These are phyloP conservation scores for Cyphomyrus discorhynchus DNA, from an alignment of 2,113 vertebrate species.

Conservation along the genomic window DNA sequence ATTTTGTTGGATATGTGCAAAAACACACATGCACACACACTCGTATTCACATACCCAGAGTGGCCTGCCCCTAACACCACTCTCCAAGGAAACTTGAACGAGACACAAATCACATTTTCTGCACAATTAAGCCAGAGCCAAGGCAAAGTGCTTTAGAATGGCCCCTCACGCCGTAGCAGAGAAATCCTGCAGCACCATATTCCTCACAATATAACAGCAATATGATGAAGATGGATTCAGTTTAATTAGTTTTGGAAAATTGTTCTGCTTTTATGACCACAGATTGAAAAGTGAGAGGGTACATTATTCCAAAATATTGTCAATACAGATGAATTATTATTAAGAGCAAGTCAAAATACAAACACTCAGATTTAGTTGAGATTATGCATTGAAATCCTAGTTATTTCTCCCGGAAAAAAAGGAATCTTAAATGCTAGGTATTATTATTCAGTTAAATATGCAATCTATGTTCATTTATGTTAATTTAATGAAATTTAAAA, in stretches of 20 bases:
- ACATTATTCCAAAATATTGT: slow-evolving; percentile 45
- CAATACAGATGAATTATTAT: slow-evolving; percentile 38
- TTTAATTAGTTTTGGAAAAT: slow-evolving; percentile 60
- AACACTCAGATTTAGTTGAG: not conserved
- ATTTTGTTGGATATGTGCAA: not conserved
- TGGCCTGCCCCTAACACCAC: slow-evolving; percentile 56
- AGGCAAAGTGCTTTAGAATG: slow-evolving; percentile 59
- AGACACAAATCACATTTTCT: slow-evolving; percentile 74
- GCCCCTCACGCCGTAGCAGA: slow-evolving; percentile 47
- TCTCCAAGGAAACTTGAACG: slow-evolving; percentile 44
- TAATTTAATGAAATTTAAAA: slow-evolving; percentile 32
- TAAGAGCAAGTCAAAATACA: slow-evolving; percentile 20
- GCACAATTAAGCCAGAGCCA: slow-evolving; percentile 68
- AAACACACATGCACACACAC: not conserved
- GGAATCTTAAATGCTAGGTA: not conserved
- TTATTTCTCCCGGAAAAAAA: not conserved
- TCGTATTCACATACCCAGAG: slow-evolving; percentile 56
- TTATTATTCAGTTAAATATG: slow-evolving; percentile 31
- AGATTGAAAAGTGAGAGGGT: slow-evolving; percentile 37
- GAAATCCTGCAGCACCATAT: slow-evolving; percentile 53
- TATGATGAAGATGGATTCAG: slow-evolving; percentile 66
- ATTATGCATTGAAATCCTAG: not conserved
- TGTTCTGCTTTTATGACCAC: slow-evolving; percentile 54
- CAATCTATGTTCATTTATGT: slow-evolving; percentile 25
- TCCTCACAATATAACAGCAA: slow-evolving; percentile 56